A percentile compares a stretch with the other conserved stretches of the same genome.
Conservation (phyloP, 1,140 invertebrate species). For the Harpegnathos saltator region DNA sequence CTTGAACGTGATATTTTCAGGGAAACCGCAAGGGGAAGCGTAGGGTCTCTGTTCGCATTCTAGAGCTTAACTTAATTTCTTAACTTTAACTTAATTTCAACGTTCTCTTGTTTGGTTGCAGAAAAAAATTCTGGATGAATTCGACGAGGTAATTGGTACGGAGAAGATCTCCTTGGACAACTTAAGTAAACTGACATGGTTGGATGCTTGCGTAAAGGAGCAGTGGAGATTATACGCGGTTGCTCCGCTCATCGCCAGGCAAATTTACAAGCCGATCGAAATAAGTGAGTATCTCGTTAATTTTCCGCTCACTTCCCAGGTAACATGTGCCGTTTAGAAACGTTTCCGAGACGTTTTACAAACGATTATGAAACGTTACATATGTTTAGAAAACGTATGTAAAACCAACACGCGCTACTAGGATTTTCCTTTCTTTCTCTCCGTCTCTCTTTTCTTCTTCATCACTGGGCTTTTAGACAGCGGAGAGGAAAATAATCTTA, state of each 20-base stretch:
- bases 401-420: no score
- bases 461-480: no score
- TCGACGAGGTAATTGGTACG: slow-evolving; percentile 82
- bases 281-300: slow-evolving; percentile 72
- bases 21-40: no score
- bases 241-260: slow-evolving; percentile 86
- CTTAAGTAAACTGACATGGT: slow-evolving; percentile 84
- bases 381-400: no score
- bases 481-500: neutral
- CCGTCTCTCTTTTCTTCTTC: no score
- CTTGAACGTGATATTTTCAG: no score
- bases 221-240: slow-evolving; percentile 86
- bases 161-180: slow-evolving; percentile 83
- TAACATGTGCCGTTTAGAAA: no score
- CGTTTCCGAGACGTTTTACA: no score
- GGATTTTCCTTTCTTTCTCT: no score
- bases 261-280: slow-evolving; percentile 81
- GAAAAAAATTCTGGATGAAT: slow-evolving; percentile 86
- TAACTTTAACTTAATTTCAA: neutral
- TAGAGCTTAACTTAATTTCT: neutral
- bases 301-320: no score
- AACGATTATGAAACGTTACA: no score
- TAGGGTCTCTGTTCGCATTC: no score
- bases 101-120: slow-evolving; percentile 73
- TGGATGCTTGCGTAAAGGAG: slow-evolving; percentile 87